Evolutionary conservation across 1,140 invertebrate genomes (phyloP), one percentile per base, ranked within the genome.

Genomic region (Zaprionus taronus): DNA sequence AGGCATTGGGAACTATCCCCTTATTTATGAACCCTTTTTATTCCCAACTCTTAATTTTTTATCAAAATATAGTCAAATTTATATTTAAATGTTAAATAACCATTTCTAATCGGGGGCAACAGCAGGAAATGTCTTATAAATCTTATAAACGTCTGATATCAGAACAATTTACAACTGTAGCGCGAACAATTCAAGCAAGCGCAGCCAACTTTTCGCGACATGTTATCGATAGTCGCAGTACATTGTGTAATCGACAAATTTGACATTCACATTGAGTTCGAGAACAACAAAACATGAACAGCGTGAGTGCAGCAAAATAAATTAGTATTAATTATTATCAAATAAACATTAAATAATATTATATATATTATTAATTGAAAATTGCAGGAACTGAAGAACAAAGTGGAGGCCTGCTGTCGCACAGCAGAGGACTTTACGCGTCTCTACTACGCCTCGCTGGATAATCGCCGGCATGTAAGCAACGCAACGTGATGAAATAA

Each of bases 381-480:
- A 38, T 28, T 51, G 11, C 20, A 91, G 89, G 91, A 91, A 34
- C 12, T 92, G 0, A 79, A 71, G 53, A 20, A 11, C 9, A 96
- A 96, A 93, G 94, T 96, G 51, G 96, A 97, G 68, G 94, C 95
- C 83, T 96, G 96, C 36, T 96, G 95, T 80, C 94, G 95, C 79
- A 96, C 96, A 15, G 97, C 96, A 0, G 96, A 97, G 92, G 95
- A 97, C 83, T 98, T 98, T 83, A 96, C 95, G 12, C 96, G 96
- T 92, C 92, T 97, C 3, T 98, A 96, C 92, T 98, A 97, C 92
- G 96, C 97, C 83, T 95, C 95, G 87, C 93, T 97, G 56, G 97
- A 97, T 86, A 97, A 96, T 84, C 94, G 95, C 70, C 94, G 97
- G 93, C 96, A 97, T 94, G 95, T 97, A 94, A 47, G 41, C 38